Conservation (phyloP, 2,113 vertebrate genomes). For the Nanorana parkeri region DNA sequence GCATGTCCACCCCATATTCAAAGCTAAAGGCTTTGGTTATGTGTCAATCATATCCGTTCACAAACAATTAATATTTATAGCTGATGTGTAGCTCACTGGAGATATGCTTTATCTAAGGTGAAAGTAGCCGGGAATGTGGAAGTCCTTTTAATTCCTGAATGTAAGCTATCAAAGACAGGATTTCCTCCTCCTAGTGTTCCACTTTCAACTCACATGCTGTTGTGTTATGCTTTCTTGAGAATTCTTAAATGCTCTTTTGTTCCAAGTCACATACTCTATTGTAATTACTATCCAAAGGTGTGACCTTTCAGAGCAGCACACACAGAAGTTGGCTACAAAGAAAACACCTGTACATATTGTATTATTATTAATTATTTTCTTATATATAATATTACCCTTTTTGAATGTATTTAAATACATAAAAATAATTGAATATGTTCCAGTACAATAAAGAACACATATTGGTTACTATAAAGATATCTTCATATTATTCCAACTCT, state of each 20-base stretch:
- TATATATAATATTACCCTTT: too few relatives aligned
- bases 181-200: slow-evolving; percentile 33
- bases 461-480: too few relatives aligned
- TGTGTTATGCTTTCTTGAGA: slow-evolving; percentile 28
- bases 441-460: too few relatives aligned
- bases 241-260: slow-evolving; percentile 1
- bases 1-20: background rate
- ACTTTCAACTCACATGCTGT: slow-evolving; percentile 29
- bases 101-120: slow-evolving; percentile 50
- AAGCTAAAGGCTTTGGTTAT: slow-evolving; percentile 16
- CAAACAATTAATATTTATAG: slow-evolving; percentile 33
- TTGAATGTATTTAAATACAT: too few relatives aligned
- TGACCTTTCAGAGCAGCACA: background rate
- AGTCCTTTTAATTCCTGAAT: slow-evolving; percentile 37
- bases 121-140: slow-evolving; percentile 39
- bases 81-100: slow-evolving; percentile 3
- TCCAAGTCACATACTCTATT: slow-evolving; percentile 6
- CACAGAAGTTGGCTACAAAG: too few relatives aligned
- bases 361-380: too few relatives aligned
- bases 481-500: too few relatives aligned
- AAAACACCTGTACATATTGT: too few relatives aligned
- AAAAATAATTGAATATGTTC: too few relatives aligned
- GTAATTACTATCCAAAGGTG: background rate
- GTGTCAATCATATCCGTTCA: slow-evolving; percentile 43
- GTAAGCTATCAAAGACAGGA: slow-evolving; percentile 50